These are phyloP conservation scores for Distichodus sexfasciatus DNA, from an alignment of 2,797 vertebrate species.

Conservation along the genomic window DNA sequence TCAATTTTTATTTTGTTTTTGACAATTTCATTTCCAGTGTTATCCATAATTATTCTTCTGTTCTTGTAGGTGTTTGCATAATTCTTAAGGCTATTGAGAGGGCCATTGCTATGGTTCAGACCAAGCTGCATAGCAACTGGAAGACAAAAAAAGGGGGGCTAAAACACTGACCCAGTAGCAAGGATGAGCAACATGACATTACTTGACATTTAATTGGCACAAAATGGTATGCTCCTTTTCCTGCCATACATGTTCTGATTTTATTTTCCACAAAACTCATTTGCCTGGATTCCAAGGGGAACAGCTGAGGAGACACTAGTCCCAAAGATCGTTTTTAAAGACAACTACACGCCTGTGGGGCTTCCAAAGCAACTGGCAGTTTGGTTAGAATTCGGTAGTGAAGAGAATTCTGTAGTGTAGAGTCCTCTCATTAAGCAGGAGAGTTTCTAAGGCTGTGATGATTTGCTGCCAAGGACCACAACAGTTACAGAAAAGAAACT, in stretches of 20 bases:
- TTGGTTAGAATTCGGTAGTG: slow-evolving; percentile 65
- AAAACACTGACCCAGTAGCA: slow-evolving; percentile 75
- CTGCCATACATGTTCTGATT: slow-evolving; percentile 46
- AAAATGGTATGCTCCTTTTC: slow-evolving; percentile 58
- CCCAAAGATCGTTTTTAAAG: slow-evolving; percentile 62
- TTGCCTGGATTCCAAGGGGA: slow-evolving; percentile 52
- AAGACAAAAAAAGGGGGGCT: slow-evolving; percentile 80
- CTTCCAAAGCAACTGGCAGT: slow-evolving; percentile 73
- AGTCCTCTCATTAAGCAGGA: slow-evolving; percentile 48
- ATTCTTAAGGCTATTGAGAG: slow-evolving; percentile 91
- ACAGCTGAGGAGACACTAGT: slow-evolving; percentile 56
- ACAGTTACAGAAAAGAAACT: slow-evolving; percentile 55
- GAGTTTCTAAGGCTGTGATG: slow-evolving; percentile 67
- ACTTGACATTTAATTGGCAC: slow-evolving; percentile 74
- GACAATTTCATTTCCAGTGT: slow-evolving; percentile 94
- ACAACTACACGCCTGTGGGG: slow-evolving; percentile 54
- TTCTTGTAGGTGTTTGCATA: slow-evolving; percentile 83
- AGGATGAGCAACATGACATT: slow-evolving; percentile 67
- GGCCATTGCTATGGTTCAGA: slow-evolving; percentile 84
- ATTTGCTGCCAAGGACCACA: slow-evolving; percentile 61
- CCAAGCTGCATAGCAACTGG: slow-evolving; percentile 79
- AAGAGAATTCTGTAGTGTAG: slow-evolving; percentile 64
- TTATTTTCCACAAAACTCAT: slow-evolving; percentile 52
- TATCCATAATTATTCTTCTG: slow-evolving; percentile 85
- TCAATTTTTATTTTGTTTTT: slow-evolving; percentile 81